phyloP scores from a whole-genome alignment of 2,113 vertebrate genomes.

The Uria lomvia region DNA sequence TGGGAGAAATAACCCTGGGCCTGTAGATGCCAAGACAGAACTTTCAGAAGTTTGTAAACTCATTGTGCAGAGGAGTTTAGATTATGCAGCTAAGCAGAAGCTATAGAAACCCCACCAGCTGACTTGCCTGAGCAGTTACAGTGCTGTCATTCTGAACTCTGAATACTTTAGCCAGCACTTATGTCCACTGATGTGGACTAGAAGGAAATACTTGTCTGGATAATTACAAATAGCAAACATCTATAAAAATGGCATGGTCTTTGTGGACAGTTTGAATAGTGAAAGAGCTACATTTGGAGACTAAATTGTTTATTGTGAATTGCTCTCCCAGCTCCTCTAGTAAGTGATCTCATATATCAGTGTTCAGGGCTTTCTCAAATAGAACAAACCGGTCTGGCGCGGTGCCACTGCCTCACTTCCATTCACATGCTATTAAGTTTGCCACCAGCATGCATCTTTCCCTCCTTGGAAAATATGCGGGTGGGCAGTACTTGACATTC shows the following conservation, averaged over 20 bases:
- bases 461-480: not conserved
- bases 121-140: not conserved
- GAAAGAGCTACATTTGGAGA: not conserved
- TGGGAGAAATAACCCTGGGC: not conserved
- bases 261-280: not conserved
- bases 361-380: slow-evolving; percentile 7
- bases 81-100: not conserved
- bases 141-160: not conserved
- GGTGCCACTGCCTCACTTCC: not conserved
- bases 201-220: not conserved
- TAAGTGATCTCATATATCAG: slow-evolving; percentile 37
- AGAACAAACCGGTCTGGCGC: not conserved
- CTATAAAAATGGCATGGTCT: not conserved
- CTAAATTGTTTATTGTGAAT: not conserved
- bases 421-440: slow-evolving; percentile 16
- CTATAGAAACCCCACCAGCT: not conserved
- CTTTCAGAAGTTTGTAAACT: not conserved
- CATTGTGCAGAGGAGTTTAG: not conserved
- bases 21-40: not conserved
- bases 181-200: not conserved
- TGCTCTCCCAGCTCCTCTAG: not conserved
- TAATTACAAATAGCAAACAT: not conserved
- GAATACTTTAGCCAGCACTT: not conserved
- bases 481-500: not conserved
- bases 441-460: not conserved